These are phyloP conservation scores for Electrophaes corylata DNA, from an alignment of 2,888 invertebrate species.

Conservation along the genomic window DNA sequence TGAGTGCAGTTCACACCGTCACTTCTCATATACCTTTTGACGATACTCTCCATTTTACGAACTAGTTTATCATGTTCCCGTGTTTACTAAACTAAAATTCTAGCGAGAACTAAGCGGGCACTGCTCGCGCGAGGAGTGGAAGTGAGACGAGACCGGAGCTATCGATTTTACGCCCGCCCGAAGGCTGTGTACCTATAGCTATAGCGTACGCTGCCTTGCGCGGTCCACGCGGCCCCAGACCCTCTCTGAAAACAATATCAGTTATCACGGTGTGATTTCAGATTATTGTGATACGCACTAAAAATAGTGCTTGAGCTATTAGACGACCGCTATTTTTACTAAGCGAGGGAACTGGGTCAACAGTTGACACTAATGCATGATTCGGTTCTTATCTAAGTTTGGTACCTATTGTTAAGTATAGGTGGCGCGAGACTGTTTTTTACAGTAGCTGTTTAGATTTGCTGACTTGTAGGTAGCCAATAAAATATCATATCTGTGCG, in stretches of 20 bases:
- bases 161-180: conserved; percentile 52
- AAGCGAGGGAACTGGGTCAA: conserved; percentile 77
- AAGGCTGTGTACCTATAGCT: conserved; percentile 49
- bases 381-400: conserved; percentile 53
- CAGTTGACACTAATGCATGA: conserved; percentile 56
- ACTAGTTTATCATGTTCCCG: conserved; percentile 75
- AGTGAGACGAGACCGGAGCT: conserved; percentile 56
- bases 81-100: conserved; percentile 78
- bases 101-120: conserved; percentile 71
- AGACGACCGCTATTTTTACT: conserved; percentile 81
- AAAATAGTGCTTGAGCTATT: conserved; percentile 81
- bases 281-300: conserved; percentile 76
- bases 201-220: conserved; percentile 56
- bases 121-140: conserved; percentile 60
- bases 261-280: conserved; percentile 66
- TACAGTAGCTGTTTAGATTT: not conserved
- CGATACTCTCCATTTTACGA: conserved; percentile 68
- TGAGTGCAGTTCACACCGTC: conserved; percentile 80
- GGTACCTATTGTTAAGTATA: conserved; percentile 41
- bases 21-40: conserved; percentile 77
- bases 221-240: conserved; percentile 45
- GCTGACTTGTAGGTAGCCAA: too few species aligned
- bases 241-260: conserved; percentile 47
- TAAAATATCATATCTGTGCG: too few species aligned
- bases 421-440: conserved; percentile 45